These are phyloP conservation scores for Otolemur garnettii DNA, from an alignment of 2,113 vertebrate species.

Conservation along the genomic window DNA sequence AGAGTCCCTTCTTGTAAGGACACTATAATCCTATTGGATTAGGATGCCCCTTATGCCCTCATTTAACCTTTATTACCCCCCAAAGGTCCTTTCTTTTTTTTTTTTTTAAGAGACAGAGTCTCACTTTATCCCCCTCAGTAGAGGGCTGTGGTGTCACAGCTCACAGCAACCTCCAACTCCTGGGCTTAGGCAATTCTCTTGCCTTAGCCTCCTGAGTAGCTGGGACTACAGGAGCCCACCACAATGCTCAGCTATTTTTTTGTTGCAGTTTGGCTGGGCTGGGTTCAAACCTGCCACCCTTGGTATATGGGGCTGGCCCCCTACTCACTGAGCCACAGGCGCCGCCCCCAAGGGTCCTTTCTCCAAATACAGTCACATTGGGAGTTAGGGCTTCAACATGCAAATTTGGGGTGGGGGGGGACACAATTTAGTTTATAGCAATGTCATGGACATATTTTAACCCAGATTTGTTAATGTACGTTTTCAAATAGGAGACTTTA, in stretches of 20 bases:
- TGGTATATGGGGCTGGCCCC: too few species aligned
- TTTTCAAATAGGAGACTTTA: constrained; percentile 25
- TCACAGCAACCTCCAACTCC: too few species aligned
- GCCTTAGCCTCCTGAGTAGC: too few species aligned
- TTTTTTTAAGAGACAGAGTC: too few species aligned
- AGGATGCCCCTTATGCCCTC: neutral
- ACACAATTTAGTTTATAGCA: neutral
- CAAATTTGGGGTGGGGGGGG: neutral
- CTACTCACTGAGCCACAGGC: too few species aligned
- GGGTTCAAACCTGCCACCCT: too few species aligned
- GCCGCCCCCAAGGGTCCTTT: neutral
- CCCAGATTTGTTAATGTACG: neutral
- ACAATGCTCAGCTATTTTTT: too few species aligned
- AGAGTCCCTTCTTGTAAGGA: neutral
- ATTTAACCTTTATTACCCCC: neutral
- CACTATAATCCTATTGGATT: neutral
- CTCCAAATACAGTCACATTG: neutral
- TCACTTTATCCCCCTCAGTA: too few species aligned
- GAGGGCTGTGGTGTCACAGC: too few species aligned
- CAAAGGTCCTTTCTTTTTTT: neutral
- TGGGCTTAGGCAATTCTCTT: too few species aligned
- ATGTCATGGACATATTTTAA: constrained; percentile 22
- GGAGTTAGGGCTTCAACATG: neutral
- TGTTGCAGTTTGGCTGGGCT: too few species aligned
- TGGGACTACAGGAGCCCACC: too few species aligned